Evolutionary conservation across 2,797 vertebrate species (phyloP), one percentile per base, ranked within the genome.

Genomic region (Enteromius treurensis): DNA sequence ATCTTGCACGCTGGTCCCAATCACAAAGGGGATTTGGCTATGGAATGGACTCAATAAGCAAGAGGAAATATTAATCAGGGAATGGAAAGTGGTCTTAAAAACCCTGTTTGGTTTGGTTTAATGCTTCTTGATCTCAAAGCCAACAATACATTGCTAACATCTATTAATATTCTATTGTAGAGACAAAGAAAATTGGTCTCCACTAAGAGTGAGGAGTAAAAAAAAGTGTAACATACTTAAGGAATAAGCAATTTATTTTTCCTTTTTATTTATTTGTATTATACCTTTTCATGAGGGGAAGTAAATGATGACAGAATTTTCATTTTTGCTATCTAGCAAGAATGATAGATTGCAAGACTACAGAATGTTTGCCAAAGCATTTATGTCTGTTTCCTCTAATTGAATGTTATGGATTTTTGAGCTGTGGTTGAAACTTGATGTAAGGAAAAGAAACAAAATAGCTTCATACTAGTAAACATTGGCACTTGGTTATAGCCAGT

Each of bases 401-500:
- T 58, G 53, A 40, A 17, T 49, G 32, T 68, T 40, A 73, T 55
- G 47, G 47, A 55, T 82, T 32, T 85, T 29, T 75, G 69, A 51
- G 42, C 85, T 86, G 89, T 14, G 83, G 84, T 88, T 49, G 84
- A 85, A 89, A 77, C 55, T 53, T 83, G 88, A 92, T 90, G 84
- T 55, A 77, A 69, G 73, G 87, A 88, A 90, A 91, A 90, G 90
- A 93, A 91, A 70, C 88, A 79, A 13, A 91, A 94, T 93, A 94
- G 90, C 86, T 88, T 45, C 34, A 88, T 87, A 88, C 91, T 85
- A 89, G 93, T 88, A 93, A 94, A 95, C 91, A 93, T 94, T 93
- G 92, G 90, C 92, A 91, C 92, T 91, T 89, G 88, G 90, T 94
- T 93, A 94, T 87, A 88, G 89, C 85, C 84, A 14, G 74, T 87